Base-by-base conservation (phyloP, 2,113 vertebrate species). In the Pachypanchax playfairii region DNA sequence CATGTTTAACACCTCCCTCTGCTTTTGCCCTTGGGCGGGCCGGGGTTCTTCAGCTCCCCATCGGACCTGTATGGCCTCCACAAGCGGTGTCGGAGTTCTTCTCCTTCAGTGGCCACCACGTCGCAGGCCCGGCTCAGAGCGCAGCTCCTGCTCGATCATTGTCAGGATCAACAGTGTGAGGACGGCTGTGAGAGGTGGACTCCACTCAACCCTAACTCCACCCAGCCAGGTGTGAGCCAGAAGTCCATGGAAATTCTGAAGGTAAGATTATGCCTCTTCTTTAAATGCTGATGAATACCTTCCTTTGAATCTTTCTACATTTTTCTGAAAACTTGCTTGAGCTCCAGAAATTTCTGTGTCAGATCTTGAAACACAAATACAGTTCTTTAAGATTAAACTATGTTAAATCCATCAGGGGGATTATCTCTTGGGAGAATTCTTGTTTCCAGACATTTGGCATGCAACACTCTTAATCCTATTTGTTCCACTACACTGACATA, bases 161-260 rank as follows among this genome's bases (percentile, higher is more conserved):
- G 88, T 83, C 91, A 89, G 90, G 93, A 94, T 85, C 93, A 92
- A 82, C 92, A 94, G 84, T 89, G 89, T 87, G 91, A 91, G 81
- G 89, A 93, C 79, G 91, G 92, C 89, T 83, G 91, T 59, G 90
- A 91, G 43, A 90, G 90, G 81, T 93, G 89, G 85, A 94, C 91
- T 85, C 79, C 91, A n/a, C n/a, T n/a, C 84, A 81, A 93, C 46
- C 56, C 46, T 68, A 47, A 48, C 35, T 63, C 90, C 83, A 74
- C 86, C 26, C 89, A 89, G 48, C 55, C 81, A 67, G 81, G 92
- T 1, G 85, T 87, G 77, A 90, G 90, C 67, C 93, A 92, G 88
- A 90, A 90, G 42, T 92, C 93, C 79, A 94, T 94, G 93, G 93
- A 95, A 90, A 91, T 95, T 80, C 90, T 95, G 78, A 95, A 96